A percentile compares a stretch with the other conserved stretches of the same genome.
Evolutionary conservation across 2,113 vertebrate species (phyloP).

Genomic region (Castor canadensis): DNA sequence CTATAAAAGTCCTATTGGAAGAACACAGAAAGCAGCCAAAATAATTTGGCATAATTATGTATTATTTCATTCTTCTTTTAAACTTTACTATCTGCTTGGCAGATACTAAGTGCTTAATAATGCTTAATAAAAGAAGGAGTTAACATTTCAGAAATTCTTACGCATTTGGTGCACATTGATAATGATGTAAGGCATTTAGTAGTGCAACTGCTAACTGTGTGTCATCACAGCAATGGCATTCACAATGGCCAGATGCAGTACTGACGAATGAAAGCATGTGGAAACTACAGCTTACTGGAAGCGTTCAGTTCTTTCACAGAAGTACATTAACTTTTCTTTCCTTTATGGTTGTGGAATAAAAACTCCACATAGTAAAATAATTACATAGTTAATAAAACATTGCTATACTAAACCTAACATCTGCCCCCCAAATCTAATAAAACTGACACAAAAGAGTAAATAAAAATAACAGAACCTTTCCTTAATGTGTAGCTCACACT

Average conservation of each 20-base stretch:
- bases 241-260: neutral
- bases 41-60: conserved; percentile 32
- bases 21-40: neutral
- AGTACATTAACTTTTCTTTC: conserved; percentile 10
- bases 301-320: neutral
- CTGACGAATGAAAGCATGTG: neutral
- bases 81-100: neutral
- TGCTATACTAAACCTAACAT: neutral
- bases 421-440: neutral
- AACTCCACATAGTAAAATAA: neutral
- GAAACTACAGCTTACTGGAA: neutral
- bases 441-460: conserved; percentile 4
- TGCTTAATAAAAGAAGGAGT: conserved; percentile 34
- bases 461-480: conserved; percentile 15
- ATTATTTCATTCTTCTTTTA: conserved; percentile 38
- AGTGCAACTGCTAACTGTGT: too few species aligned
- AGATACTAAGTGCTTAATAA: conserved; percentile 23
- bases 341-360: neutral
- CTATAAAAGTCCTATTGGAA: neutral
- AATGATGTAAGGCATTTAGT: too few species aligned
- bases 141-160: conserved; percentile 19
- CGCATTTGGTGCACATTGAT: conserved; percentile 37
- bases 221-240: neutral
- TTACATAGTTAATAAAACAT: neutral
- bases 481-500: conserved; percentile 27